Percentiles rank a stretch among this genome's conserved stretches.
Evolutionary conservation across 1,140 invertebrate genomes (phyloP).

Genomic region (Pemphigus obesinymphae): DNA sequence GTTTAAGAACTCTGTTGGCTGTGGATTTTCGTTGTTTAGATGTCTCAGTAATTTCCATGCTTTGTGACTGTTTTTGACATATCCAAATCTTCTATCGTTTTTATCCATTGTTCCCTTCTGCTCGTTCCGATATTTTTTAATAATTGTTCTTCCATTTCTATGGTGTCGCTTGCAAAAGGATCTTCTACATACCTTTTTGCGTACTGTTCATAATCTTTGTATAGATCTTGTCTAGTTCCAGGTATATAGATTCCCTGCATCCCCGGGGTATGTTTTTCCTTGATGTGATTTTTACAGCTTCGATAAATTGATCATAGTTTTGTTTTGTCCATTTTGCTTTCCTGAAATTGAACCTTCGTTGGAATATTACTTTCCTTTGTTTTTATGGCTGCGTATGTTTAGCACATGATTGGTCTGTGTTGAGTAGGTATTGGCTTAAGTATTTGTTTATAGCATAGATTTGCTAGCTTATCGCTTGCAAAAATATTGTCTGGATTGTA

Average conservation of each 20-base stretch:
- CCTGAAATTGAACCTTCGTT: slow-evolving; percentile 32
- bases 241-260: not conserved
- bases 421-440: slow-evolving; percentile 22
- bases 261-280: not conserved
- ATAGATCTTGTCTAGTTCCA: not conserved
- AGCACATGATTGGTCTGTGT: slow-evolving; percentile 33
- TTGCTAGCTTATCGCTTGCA: not conserved
- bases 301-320: not conserved
- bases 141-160: not conserved
- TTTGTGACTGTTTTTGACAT: too few species aligned
- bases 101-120: too few species aligned
- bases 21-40: not conserved
- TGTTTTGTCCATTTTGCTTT: slow-evolving; percentile 11
- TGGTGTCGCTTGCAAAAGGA: not conserved
- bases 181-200: not conserved
- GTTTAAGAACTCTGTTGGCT: not conserved
- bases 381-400: not conserved
- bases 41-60: not conserved
- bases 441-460: slow-evolving; percentile 15
- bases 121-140: not conserved
- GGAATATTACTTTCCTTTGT: not conserved
- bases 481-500: not conserved
- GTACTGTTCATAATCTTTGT: not conserved
- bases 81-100: not conserved
- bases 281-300: not conserved